A percentile compares a stretch with the other conserved stretches of the same genome.
Conservation (phyloP, 1,140 invertebrate species). For the Stenopsyche tienmushanensis region DNA sequence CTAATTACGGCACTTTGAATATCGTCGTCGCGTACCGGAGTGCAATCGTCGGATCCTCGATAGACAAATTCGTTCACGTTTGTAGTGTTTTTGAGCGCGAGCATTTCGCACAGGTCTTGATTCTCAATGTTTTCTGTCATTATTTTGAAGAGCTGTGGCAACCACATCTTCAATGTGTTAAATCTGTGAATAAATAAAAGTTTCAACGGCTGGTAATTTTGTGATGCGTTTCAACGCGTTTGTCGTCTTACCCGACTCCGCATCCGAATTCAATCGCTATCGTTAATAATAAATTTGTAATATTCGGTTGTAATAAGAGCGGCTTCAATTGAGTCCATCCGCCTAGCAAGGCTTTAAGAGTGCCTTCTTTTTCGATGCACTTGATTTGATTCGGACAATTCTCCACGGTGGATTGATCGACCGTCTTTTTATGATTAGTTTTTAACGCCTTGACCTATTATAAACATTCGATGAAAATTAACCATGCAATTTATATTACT, state of each 20-base stretch:
- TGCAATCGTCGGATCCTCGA: slow-evolving; percentile 9
- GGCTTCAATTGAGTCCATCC: slow-evolving; percentile 22
- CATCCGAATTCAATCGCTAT: slow-evolving; percentile 18
- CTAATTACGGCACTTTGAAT: neutral
- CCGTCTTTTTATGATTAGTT: no score
- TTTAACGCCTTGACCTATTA: no score
- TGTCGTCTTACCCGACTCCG: slow-evolving; percentile 24
- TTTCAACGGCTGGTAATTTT: neutral
- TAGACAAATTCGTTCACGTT: slow-evolving; percentile 1
- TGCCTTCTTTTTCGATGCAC: neutral
- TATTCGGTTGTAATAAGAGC: slow-evolving; percentile 1
- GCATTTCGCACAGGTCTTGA: slow-evolving; percentile 29
- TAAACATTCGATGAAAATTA: no score
- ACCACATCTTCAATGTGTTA: slow-evolving; percentile 32
- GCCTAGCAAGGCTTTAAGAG: slow-evolving; percentile 9
- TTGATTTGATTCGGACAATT: neutral
- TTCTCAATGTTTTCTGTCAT: slow-evolving; percentile 27
- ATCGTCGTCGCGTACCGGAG: slow-evolving; percentile 15
- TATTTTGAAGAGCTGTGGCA: slow-evolving; percentile 37
- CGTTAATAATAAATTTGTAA: slow-evolving; percentile 15
- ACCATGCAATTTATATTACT: no score
- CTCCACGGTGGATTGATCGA: no score
- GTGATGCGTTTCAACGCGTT: no score
- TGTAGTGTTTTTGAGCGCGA: slow-evolving; percentile 23
- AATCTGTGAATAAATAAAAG: slow-evolving; percentile 13